Percentiles rank a stretch among this genome's conserved stretches.
Conservation (phyloP, 2,113 vertebrate species). For the Anser brachyrhynchus region DNA sequence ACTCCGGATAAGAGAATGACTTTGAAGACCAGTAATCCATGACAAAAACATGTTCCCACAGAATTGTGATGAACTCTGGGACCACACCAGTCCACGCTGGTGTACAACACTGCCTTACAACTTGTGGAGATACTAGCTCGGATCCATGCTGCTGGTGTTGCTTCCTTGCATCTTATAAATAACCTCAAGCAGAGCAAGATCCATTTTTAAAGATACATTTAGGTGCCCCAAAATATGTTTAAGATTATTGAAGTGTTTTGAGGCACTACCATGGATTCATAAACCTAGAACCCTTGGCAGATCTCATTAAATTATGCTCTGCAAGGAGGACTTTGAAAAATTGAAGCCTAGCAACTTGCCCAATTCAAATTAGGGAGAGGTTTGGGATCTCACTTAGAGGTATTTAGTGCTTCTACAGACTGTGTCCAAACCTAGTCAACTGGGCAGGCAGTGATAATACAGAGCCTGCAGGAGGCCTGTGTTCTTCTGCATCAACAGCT, state of each 20-base stretch:
- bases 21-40: accelerated
- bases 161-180: not conserved
- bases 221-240: not conserved
- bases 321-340: not conserved
- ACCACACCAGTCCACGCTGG: not conserved
- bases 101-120: not conserved
- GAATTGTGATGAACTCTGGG: not conserved
- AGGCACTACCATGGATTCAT: not conserved
- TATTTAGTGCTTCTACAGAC: accelerated
- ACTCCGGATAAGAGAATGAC: not conserved
- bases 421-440: not conserved
- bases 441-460: not conserved
- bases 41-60: not conserved
- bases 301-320: not conserved
- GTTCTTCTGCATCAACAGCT: not conserved
- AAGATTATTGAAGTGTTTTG: not conserved
- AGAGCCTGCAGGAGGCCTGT: not conserved
- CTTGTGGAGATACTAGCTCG: not conserved
- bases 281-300: not conserved
- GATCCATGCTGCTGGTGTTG: accelerated
- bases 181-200: not conserved
- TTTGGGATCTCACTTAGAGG: not conserved
- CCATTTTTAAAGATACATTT: not conserved
- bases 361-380: not conserved
- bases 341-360: not conserved